Evolutionary conservation across 2,797 vertebrate species (phyloP).

Genomic region (Paedocypris micromegethes): DNA sequence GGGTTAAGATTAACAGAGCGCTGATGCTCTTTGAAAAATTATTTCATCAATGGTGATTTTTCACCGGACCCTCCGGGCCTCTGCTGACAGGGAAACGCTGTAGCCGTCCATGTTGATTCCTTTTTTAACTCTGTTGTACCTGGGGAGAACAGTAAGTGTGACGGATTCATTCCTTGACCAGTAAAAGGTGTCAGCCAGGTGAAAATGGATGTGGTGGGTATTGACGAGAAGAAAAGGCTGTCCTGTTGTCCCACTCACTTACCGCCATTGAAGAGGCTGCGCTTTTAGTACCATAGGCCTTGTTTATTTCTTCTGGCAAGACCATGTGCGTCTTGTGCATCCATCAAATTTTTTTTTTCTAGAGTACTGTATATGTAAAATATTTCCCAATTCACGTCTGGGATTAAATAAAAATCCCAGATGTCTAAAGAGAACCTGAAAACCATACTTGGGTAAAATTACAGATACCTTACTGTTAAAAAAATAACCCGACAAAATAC

Average conservation of each 20-base stretch:
- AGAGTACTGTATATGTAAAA: no score
- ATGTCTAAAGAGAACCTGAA: no score
- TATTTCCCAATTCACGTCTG: no score
- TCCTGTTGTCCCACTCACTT: constrained; percentile 67
- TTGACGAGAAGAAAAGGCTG: constrained; percentile 74
- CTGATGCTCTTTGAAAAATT: constrained; percentile 94
- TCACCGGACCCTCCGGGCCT: constrained; percentile 84
- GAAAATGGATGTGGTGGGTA: constrained; percentile 79
- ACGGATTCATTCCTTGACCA: constrained; percentile 92
- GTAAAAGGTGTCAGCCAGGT: constrained; percentile 86
- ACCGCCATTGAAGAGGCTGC: constrained; percentile 18
- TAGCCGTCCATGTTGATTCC: constrained; percentile 87
- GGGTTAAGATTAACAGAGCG: constrained; percentile 93
- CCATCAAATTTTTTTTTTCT: no score
- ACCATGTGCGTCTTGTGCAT: no score
- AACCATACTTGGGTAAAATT: no score
- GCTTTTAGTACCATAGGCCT: not conserved
- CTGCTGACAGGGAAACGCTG: constrained; percentile 86
- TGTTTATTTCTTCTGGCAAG: no score
- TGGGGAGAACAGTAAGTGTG: constrained; percentile 88
- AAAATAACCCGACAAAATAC: no score
- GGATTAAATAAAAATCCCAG: no score
- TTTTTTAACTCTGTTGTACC: constrained; percentile 82
- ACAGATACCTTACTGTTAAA: no score
- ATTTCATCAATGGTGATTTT: constrained; percentile 94